Evolutionary conservation across 1,140 invertebrate species (phyloP).

Genomic region (Pinna nobilis): DNA sequence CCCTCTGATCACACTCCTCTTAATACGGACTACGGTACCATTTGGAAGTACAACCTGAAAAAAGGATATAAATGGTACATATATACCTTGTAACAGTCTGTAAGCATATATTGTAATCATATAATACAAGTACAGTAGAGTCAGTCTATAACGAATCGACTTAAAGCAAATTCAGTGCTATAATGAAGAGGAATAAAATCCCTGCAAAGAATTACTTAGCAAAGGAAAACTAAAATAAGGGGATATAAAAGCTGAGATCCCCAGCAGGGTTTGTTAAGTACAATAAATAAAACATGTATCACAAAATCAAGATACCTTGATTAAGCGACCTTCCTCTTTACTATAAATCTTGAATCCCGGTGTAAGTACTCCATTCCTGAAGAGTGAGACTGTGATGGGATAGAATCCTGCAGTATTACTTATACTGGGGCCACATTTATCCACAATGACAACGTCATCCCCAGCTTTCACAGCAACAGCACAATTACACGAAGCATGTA

Average conservation of each 20-base stretch:
- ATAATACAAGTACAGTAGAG: too few species aligned
- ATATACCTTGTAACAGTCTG: too few species aligned
- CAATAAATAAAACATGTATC: too few species aligned
- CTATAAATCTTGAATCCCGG: conserved; percentile 55
- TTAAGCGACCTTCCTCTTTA: conserved; percentile 51
- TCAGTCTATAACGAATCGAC: too few species aligned
- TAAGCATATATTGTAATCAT: too few species aligned
- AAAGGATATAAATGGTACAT: background rate
- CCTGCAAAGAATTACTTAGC: too few species aligned
- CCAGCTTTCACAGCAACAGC: conserved; percentile 61
- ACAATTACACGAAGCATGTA: conserved; percentile 65
- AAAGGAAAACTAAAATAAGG: too few species aligned
- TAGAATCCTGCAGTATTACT: conserved; percentile 33
- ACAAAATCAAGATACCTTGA: conserved; percentile 41
- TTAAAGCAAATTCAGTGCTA: too few species aligned
- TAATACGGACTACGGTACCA: conserved; percentile 49
- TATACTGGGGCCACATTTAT: conserved; percentile 57
- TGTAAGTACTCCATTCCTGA: conserved; percentile 51
- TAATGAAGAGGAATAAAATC: too few species aligned
- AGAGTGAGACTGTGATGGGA: conserved; percentile 54
- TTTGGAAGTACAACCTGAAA: conserved; percentile 51
- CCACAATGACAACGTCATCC: conserved; percentile 69
- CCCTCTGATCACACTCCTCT: conserved; percentile 47
- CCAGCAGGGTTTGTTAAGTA: background rate
- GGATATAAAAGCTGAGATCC: too few species aligned